These are phyloP conservation scores for Anseranas semipalmata DNA, from an alignment of 2,113 vertebrate genomes.

Conservation along the genomic window DNA sequence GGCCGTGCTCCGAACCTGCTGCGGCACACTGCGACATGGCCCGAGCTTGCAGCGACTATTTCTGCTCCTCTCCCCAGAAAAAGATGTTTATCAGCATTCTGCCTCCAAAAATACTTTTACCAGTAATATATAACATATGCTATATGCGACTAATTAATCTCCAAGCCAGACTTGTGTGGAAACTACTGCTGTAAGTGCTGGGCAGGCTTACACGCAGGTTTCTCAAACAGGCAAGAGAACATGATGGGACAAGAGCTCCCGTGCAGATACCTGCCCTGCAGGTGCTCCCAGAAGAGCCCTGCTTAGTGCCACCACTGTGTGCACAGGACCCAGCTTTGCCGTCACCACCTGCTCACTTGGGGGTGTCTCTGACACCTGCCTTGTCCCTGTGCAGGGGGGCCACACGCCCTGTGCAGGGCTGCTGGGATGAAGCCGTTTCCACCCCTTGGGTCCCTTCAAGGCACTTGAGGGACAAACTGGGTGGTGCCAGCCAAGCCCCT, in stretches of 20 bases:
- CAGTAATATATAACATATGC: background rate
- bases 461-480: background rate
- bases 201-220: background rate
- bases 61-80: background rate
- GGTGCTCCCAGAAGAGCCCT: background rate
- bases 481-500: background rate
- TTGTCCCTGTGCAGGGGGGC: background rate
- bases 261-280: background rate
- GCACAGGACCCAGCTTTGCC: background rate
- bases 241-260: background rate
- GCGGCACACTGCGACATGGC: background rate
- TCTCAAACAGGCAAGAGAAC: background rate
- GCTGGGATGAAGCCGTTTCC: background rate
- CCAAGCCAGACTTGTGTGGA: background rate
- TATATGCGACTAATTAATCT: background rate
- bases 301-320: rapidly evolving
- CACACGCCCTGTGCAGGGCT: background rate
- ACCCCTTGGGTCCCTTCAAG: background rate
- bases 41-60: background rate
- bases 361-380: background rate
- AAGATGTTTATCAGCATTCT: background rate
- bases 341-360: rapidly evolving
- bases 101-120: background rate
- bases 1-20: background rate
- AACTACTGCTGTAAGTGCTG: background rate